Evolutionary conservation across 2,888 invertebrate genomes (phyloP), one percentile per base, ranked within the genome.

Genomic region (Aporophyla lueneburgensis): DNA sequence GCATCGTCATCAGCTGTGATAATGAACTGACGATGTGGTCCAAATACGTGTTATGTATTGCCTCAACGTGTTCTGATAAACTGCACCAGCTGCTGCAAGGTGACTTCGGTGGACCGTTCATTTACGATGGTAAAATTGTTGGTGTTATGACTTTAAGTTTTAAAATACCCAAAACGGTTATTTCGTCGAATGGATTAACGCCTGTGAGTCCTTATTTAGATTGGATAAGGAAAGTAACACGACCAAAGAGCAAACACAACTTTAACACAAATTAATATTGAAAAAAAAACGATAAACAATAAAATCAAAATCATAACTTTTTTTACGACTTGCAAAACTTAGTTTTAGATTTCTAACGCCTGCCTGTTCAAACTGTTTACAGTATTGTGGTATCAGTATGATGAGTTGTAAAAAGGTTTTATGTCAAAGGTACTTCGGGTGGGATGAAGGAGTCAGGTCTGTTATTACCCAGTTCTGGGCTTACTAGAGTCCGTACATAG

Each of bases 181-280:
- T 76, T 12, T 19, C n/a, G 14, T 76, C 81, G 0, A 85, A 85
- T 49, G 83, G 82, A n/a, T 53, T 81, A 53, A 85, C 85, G 6
- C 82, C 85, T 9, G 46, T 83, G 6, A 77, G 67, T 1, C 77
- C 85, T 12, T 85, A 83, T 7, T 61, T 0, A 24, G 24, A 61
- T 14, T 83, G 85, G 82, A 74, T 85, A 5, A 9, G 0, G 3
- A 49, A 27, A 14, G 40, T 83, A 0, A 72, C 7, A 1, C 46
- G 33, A 14, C 0, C 53, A 19, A 19, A 4, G 5, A 24, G 7
- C 2, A 66, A 74, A n/a, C 3, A 0, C 14, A 33, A 40, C 24
- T n/a, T n/a, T n/a, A n/a, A n/a, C n/a, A n/a, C n/a, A n/a, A n/a
- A n/a, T n/a, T n/a, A n/a, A n/a, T 65, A 40, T 12, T 24, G 63